Evolutionary conservation across 2,113 vertebrate species (phyloP), one percentile per base, ranked within the genome.

Genomic region (Willisornis vidua): DNA sequence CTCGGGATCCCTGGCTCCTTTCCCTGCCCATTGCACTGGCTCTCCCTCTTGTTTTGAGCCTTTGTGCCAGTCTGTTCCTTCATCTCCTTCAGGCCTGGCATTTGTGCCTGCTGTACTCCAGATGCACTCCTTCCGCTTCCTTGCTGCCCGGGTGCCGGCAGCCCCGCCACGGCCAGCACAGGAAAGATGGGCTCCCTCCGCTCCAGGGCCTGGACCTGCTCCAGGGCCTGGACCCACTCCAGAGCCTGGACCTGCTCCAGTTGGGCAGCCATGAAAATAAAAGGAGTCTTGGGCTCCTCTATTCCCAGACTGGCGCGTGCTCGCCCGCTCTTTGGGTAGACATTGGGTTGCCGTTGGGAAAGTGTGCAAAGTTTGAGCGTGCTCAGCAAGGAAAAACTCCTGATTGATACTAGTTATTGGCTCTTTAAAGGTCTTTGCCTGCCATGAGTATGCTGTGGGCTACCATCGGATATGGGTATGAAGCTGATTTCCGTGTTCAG

Each of bases 281-380:
- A 71, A 82, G 55, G 63, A 24, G 1, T 8, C 22, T 12, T 11
- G 39, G 72, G 28, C 55, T 71, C 9, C 66, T 67, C 17, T 65
- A 31, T 70, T 70, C 59, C n/a, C 59, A 4, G 77, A 19, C 76
- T 62, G 84, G 33, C 3, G 1, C 1, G 2, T 51, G 86, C 65
- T 92, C 0, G 0, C 45, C 54, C 0, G 1, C 78, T 73, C 81
- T 18, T 48, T 3, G 13, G 23, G 73, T 18, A 24, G n/a, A 35
- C 1, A 0, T 9, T 67, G 35, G 31, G 28, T 3, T 70, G 72
- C 18, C 37, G 1, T 39, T 71, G 39, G 61, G 48, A 59, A 65
- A 62, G 22, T 0, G 33, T 17, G 8, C 0, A 1, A 11, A 2
- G 10, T 49, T 58, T 0, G 1, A 52, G 61, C 6, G 0, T 11